A percentile compares a stretch with the other conserved stretches of the same genome.
Conservation (phyloP, 2,888 invertebrate genomes). For the Clostera curtula region DNA sequence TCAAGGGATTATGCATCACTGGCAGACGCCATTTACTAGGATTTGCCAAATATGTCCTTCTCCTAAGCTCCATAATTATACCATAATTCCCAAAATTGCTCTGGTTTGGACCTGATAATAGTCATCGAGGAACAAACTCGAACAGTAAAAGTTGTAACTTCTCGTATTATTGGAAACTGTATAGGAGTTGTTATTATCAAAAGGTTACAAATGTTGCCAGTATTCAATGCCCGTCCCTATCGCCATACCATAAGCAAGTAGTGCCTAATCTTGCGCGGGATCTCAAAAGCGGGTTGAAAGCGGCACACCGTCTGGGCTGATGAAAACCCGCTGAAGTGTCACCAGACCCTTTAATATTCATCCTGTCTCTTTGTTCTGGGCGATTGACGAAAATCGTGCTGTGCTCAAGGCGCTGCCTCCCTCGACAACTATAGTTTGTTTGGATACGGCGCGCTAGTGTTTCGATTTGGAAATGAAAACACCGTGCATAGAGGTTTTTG, state of each 20-base stretch:
- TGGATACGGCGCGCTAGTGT: slow-evolving; percentile 23
- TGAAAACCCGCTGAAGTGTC: slow-evolving; percentile 66
- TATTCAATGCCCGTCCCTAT: slow-evolving; percentile 35
- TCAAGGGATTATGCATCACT: too few relatives aligned
- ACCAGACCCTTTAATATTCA: slow-evolving; percentile 63
- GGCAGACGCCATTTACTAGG: too few relatives aligned
- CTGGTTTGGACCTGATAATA: too few relatives aligned
- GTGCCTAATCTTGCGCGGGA: slow-evolving; percentile 71
- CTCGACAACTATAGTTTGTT: slow-evolving; percentile 36
- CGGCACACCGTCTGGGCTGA: slow-evolving; percentile 56
- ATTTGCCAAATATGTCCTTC: too few relatives aligned
- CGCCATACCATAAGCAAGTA: slow-evolving; percentile 53
- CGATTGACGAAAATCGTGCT: slow-evolving; percentile 68
- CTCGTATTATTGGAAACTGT: too few relatives aligned
- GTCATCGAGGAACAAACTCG: too few relatives aligned
- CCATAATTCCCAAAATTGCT: too few relatives aligned
- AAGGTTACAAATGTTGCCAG: too few relatives aligned
- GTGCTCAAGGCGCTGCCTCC: slow-evolving; percentile 14
- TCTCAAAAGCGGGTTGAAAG: slow-evolving; percentile 70
- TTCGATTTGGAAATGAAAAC: slow-evolving; percentile 20
- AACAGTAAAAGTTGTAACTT: too few relatives aligned
- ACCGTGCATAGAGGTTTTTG: slow-evolving; percentile 12
- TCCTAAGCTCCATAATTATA: too few relatives aligned
- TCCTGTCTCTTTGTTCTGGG: slow-evolving; percentile 56
- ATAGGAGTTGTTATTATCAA: too few relatives aligned